phyloP scores from a whole-genome alignment of 2,888 invertebrate species.

The Ectobius pallidus region DNA sequence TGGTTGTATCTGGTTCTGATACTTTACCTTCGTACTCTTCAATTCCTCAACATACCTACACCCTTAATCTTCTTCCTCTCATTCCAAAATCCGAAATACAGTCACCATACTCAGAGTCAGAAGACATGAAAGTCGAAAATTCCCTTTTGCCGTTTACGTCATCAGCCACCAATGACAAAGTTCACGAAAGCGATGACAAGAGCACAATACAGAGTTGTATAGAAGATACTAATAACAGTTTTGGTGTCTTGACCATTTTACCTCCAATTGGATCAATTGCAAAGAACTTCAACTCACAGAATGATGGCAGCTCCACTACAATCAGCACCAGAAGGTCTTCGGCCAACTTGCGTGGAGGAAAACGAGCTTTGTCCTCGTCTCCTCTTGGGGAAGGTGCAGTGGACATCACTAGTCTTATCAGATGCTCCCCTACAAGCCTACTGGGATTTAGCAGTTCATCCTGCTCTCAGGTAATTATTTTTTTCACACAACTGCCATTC shows the following conservation, averaged over 20 bases:
- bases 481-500: too few species aligned
- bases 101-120: background rate
- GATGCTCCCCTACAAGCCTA: constrained; percentile 55
- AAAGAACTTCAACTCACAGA: background rate
- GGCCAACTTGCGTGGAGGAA: constrained; percentile 7
- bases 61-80: background rate
- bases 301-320: background rate
- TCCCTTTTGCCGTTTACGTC: background rate
- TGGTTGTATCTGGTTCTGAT: background rate
- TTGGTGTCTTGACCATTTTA: too few species aligned
- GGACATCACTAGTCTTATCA: constrained; percentile 54
- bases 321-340: constrained; percentile 1
- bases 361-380: background rate
- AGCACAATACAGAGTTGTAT: too few species aligned
- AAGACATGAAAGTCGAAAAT: background rate
- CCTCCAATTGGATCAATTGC: constrained; percentile 12
- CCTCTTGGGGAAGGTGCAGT: constrained; percentile 47
- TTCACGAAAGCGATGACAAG: too few species aligned
- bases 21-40: background rate
- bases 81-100: background rate
- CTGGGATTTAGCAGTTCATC: constrained; percentile 42
- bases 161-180: background rate
- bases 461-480: constrained; percentile 19
- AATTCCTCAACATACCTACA: background rate
- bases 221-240: too few species aligned